Conservation (phyloP, 2,113 vertebrate genomes). For the Hemibates koningsi region DNA sequence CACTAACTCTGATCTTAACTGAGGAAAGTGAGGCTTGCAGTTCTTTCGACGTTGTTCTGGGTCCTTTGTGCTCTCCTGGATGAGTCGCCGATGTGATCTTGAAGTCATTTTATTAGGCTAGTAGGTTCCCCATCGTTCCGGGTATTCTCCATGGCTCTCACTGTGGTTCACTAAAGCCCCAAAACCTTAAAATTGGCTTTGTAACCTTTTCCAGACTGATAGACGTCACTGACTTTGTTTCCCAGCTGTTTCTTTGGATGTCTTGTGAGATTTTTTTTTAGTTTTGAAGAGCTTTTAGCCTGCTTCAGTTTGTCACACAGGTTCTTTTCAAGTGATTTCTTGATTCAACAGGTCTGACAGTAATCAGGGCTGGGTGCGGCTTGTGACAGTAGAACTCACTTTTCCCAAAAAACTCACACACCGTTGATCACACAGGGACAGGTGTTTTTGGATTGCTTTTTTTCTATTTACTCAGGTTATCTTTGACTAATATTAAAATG, state of each 20-base stretch:
- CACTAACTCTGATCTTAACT: background rate
- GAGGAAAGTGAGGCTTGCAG: background rate
- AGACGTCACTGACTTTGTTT: background rate
- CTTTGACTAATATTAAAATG: background rate
- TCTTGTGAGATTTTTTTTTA: background rate
- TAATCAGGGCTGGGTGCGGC: background rate
- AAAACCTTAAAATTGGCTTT: background rate
- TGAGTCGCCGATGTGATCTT: background rate
- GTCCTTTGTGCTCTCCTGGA: background rate
- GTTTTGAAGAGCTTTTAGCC: background rate
- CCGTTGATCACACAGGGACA: fast-evolving
- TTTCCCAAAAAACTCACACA: background rate
- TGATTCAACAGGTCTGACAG: background rate
- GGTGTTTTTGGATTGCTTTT: background rate
- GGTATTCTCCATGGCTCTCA: background rate
- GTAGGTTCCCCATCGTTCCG: background rate
- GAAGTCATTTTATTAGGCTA: background rate
- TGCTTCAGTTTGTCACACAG: background rate
- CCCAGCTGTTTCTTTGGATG: background rate
- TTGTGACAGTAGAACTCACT: background rate
- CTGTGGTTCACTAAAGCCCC: background rate
- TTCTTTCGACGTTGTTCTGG: background rate
- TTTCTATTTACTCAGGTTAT: background rate
- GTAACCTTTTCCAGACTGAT: background rate
- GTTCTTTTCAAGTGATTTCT: background rate